Base-by-base conservation (phyloP, 2,888 invertebrate species). In the Candidula unifasciata region DNA sequence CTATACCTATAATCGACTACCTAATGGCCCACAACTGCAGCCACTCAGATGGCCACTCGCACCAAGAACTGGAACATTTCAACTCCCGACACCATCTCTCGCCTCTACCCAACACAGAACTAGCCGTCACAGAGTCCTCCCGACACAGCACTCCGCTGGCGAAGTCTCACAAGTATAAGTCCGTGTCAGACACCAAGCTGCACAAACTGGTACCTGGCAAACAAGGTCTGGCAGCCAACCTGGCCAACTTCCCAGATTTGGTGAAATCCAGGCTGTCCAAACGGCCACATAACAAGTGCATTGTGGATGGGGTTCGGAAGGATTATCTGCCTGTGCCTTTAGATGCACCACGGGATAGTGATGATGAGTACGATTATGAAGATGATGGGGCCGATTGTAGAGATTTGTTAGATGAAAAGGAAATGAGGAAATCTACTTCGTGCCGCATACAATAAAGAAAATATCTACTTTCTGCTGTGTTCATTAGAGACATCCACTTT, bases 1-100 rank as follows among this genome's bases (percentile, higher is more conserved):
- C 90, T 0, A 86, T 91, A 30, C 91, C 91, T 3, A 89, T 91
- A 37, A 88, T 91, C 30, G 91, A 90, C 27, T 91, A 89, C 85
- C 84, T 91, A 2, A 86, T 89, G 77, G 37, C 57, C 73, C 52
- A 30, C 37, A 0, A 54, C 37, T 71, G 79, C 66, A 0, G 71
- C 30, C 76, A 79, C 35, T 77, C 84, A 27, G 64, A 83, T 35
- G 52, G 18, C 44, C 66, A 54, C 8, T 21, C 54, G 0, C 77
- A 81, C 57, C 76, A 54, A 13, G n/a, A 27, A 1, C 18, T 71
- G 21, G 54, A 64, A 18, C 69, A 78, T 78, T 27, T 73, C 33
- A 37, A 21, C 33, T 33, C 52, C 44, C 30, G 37, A 18, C 81
- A 78, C 30, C 69, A 66, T 21, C 73, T 80, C 6, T 68, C 83